Evolutionary conservation across 2,797 vertebrate genomes (phyloP), one percentile per base, ranked within the genome.

Genomic region (Apogon hyalosoma): DNA sequence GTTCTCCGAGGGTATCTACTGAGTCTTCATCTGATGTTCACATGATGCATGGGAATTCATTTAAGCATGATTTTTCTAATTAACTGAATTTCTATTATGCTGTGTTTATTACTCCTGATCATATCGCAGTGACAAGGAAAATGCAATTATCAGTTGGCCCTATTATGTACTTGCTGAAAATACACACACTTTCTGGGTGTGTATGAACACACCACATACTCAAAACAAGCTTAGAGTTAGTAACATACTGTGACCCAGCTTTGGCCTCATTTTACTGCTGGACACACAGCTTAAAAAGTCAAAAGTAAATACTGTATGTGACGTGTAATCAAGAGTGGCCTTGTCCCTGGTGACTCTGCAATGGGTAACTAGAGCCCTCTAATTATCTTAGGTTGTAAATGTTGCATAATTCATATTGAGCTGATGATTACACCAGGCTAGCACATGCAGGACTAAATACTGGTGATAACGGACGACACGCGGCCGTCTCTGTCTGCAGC

Each of bases 321-420:
- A 80, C 62, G 73, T 75, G 63, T 71, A 82, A 80, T 86, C 84
- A 87, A 72, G 56, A 64, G 67, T 57, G 61, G 52, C 57, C 0
- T 14, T 54, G 85, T 75, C 75, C 82, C 82, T 41, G 0, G 46
- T 68, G 82, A 83, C 77, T 78, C 66, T 16, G 50, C 56, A 65
- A 66, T 55, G 63, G 62, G 54, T 49, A 51, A 77, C 61, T 69
- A 63, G 58, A 80, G 81, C 67, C 61, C 77, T 79, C 31, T 87
- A 83, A 90, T 90, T 83, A 90, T 68, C 78, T 66, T 2, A 14
- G 56, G 56, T 73, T 84, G 80, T 87, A 85, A 84, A 88, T 83
- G 86, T 84, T 78, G 72, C 72, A 76, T 73, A 65, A 78, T 80
- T 86, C 63, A 77, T 61, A 80, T 50, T 66, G 69, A 68, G 83